Evolutionary conservation across 1,140 invertebrate species (phyloP).

Genomic region (Drosophila ohnishii): DNA sequence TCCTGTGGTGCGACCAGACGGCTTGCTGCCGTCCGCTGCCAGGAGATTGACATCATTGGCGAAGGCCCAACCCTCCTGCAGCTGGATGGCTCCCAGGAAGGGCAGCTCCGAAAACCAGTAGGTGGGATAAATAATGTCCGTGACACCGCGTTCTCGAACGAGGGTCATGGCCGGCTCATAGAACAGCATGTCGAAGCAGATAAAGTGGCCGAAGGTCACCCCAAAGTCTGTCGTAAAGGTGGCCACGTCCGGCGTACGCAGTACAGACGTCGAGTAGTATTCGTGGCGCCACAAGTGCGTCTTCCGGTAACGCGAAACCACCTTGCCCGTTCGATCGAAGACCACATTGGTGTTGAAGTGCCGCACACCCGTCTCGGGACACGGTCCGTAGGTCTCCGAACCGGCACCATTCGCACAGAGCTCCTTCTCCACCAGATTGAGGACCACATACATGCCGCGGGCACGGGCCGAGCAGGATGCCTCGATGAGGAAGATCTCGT

Average conservation of each 20-base stretch:
- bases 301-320: constrained; percentile 89
- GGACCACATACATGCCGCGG: constrained; percentile 62
- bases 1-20: constrained; percentile 73
- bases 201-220: constrained; percentile 89
- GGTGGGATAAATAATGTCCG: constrained; percentile 89
- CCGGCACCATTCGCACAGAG: constrained; percentile 37
- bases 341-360: constrained; percentile 89
- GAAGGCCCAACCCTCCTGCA: constrained; percentile 84
- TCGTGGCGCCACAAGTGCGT: constrained; percentile 85
- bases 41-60: constrained; percentile 84
- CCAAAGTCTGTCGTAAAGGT: constrained; percentile 88
- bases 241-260: constrained; percentile 72
- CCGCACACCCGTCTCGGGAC: constrained; percentile 33
- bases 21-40: constrained; percentile 83
- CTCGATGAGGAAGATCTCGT: constrained; percentile 66
- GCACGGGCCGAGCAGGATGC: constrained; percentile 64
- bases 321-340: constrained; percentile 85
- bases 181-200: constrained; percentile 91
- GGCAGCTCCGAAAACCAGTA: constrained; percentile 89
- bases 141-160: constrained; percentile 82
- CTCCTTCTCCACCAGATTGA: constrained; percentile 72
- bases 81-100: constrained; percentile 86
- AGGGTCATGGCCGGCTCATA: constrained; percentile 84
- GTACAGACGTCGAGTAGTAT: constrained; percentile 34
- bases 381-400: constrained; percentile 35